Percentiles rank a stretch among this genome's conserved stretches.
Evolutionary conservation across 2,888 invertebrate genomes (phyloP).

Genomic region (Drosophila mercatorum): DNA sequence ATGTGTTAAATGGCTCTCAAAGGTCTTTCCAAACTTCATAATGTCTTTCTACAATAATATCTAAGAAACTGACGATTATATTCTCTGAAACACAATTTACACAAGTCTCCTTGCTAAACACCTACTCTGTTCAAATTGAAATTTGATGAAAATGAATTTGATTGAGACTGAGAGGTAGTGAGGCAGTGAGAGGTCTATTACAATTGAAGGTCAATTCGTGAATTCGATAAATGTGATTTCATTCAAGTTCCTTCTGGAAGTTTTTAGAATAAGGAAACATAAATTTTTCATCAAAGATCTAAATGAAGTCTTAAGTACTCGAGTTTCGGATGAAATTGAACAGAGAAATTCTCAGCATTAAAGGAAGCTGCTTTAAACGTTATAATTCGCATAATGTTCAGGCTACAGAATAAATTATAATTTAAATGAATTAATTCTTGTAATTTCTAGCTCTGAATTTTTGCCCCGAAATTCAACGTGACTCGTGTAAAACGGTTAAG

Average conservation of each 20-base stretch:
- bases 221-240: no score
- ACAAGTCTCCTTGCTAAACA: not conserved
- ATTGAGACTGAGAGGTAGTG: not conserved
- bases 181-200: not conserved
- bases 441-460: not conserved
- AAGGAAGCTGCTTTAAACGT: no score
- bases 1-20: slow-evolving; percentile 97
- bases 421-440: not conserved
- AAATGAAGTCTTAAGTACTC: no score
- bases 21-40: slow-evolving; percentile 99
- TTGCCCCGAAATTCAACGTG: not conserved
- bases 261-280: no score
- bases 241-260: no score
- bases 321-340: no score
- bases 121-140: not conserved
- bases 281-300: no score
- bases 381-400: not conserved
- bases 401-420: not conserved
- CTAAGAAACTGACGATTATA: not conserved
- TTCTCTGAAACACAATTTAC: not conserved
- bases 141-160: not conserved
- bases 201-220: not conserved
- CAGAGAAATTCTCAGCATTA: no score
- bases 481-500: not conserved
- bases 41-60: not conserved